These are phyloP conservation scores for Alouatta palliata DNA, from an alignment of 2,113 vertebrate species.

Conservation along the genomic window DNA sequence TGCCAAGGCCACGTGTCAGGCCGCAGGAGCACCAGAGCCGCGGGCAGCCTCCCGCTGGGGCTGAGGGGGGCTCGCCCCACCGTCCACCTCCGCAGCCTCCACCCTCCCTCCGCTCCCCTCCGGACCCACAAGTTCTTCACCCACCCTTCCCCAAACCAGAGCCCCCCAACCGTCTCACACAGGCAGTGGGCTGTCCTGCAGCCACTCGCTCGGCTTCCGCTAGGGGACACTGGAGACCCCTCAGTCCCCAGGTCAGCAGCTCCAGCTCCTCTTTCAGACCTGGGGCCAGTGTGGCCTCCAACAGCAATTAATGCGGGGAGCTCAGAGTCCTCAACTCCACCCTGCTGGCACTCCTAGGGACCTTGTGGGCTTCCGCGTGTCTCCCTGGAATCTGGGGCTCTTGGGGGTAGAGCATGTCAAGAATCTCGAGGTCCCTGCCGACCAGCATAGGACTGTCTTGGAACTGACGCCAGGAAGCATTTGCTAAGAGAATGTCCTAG, in stretches of 20 bases:
- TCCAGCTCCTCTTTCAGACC: background rate
- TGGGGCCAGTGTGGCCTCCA: background rate
- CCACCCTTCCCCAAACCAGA: no score
- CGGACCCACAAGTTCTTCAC: background rate
- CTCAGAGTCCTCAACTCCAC: background rate
- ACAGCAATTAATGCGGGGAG: no score
- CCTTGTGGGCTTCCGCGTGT: background rate
- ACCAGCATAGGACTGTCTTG: background rate
- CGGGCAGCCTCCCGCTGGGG: background rate
- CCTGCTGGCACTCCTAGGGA: background rate
- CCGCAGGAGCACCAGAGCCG: background rate
- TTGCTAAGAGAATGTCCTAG: background rate
- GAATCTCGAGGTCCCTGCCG: background rate
- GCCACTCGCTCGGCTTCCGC: background rate
- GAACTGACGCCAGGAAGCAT: background rate
- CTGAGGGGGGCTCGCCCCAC: fast-evolving
- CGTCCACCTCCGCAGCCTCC: fast-evolving
- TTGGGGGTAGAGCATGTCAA: background rate
- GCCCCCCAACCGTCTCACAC: background rate
- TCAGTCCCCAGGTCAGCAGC: background rate
- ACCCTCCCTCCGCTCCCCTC: background rate
- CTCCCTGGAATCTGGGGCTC: background rate
- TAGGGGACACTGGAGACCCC: background rate
- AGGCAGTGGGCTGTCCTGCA: background rate
- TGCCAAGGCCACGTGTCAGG: conserved; percentile 24